These are phyloP conservation scores for Mastomys coucha DNA, from an alignment of 2,113 vertebrate genomes.

Conservation along the genomic window DNA sequence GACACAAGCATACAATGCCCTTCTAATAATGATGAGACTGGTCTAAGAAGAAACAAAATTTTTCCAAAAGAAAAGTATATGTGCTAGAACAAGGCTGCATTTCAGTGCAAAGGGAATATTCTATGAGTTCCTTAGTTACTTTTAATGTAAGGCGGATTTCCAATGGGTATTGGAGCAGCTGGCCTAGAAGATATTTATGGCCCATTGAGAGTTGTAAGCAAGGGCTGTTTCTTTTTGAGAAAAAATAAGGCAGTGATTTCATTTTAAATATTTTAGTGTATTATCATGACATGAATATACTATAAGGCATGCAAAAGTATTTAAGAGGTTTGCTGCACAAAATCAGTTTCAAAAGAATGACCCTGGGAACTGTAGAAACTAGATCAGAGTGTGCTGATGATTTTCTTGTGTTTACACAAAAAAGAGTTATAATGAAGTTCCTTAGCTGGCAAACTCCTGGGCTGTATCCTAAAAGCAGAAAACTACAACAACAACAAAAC, in stretches of 20 bases:
- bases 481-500: too few relatives aligned
- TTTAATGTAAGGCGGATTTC: constrained; percentile 51
- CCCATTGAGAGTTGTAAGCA: constrained; percentile 69
- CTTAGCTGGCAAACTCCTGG: not conserved
- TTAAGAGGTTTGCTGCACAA: constrained; percentile 50
- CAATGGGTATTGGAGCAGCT: constrained; percentile 52
- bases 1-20: not conserved
- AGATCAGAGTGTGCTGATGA: not conserved
- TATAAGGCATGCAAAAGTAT: constrained; percentile 59
- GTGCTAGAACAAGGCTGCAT: not conserved
- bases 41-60: constrained; percentile 35
- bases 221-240: constrained; percentile 50
- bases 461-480: constrained; percentile 24
- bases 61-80: constrained; percentile 13
- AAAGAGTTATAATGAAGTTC: constrained; percentile 44
- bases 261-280: constrained; percentile 80
- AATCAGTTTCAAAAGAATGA: constrained; percentile 51
- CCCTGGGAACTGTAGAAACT: constrained; percentile 48
- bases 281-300: constrained; percentile 73
- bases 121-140: constrained; percentile 62
- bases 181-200: constrained; percentile 66
- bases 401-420: constrained; percentile 22
- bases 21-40: constrained; percentile 26
- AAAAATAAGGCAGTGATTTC: constrained; percentile 56
- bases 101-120: constrained; percentile 63